These are phyloP conservation scores for Caenorhabditis panamensis DNA, from an alignment of 2,888 invertebrate species.

Conservation along the genomic window DNA sequence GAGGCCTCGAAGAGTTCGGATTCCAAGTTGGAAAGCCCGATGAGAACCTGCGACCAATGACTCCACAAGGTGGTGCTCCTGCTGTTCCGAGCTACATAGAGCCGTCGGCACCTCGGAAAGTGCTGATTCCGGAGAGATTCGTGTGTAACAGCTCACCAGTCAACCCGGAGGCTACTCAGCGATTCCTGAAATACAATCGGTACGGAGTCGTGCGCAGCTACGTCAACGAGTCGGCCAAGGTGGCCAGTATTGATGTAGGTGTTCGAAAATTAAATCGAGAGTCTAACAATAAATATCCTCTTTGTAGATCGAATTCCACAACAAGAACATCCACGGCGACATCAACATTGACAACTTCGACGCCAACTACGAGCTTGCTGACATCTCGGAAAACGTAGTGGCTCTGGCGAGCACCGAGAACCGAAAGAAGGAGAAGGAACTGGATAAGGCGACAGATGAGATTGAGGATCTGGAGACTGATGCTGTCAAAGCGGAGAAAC, in stretches of 20 bases:
- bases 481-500: conserved; percentile 16
- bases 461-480: conserved; percentile 32
- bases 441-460: conserved; percentile 39
- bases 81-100: conserved; percentile 5
- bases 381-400: conserved; percentile 89
- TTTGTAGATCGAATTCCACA: conserved; percentile 90
- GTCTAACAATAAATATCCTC: background rate
- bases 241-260: conserved; percentile 86
- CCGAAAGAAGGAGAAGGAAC: conserved; percentile 52
- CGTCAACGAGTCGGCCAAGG: conserved; percentile 87
- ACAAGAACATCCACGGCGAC: conserved; percentile 90
- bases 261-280: background rate
- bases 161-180: conserved; percentile 86
- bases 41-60: background rate
- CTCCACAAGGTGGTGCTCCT: background rate
- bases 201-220: conserved; percentile 92
- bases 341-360: conserved; percentile 91
- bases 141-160: conserved; percentile 36
- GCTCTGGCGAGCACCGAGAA: conserved; percentile 82
- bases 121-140: conserved; percentile 48
- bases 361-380: conserved; percentile 91
- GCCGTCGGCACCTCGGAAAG: conserved; percentile 34
- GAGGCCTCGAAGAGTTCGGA: conserved; percentile 62
- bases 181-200: conserved; percentile 92
- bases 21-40: conserved; percentile 40